Percentiles rank a stretch among this genome's conserved stretches.
These are phyloP conservation scores for Drosophila neonasuta DNA, from an alignment of 2,888 invertebrate genomes.

Conservation along the genomic window DNA sequence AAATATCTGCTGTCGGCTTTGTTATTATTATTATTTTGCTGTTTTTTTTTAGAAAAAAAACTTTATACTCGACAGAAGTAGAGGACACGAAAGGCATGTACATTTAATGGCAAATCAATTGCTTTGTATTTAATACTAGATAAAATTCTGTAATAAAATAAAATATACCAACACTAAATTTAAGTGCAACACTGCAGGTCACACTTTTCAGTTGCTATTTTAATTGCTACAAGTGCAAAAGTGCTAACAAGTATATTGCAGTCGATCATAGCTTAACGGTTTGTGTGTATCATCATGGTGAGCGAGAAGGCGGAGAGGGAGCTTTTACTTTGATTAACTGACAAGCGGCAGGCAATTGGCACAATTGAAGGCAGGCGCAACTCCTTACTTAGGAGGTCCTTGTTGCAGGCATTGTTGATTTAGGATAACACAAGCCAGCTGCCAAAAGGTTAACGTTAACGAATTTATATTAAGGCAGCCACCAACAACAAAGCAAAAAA, in stretches of 20 bases:
- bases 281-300: constrained; percentile 27
- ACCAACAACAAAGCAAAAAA: constrained; percentile 6
- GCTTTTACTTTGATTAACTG: constrained; percentile 78
- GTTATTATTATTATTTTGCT: constrained; percentile 49
- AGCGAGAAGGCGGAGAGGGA: constrained; percentile 6
- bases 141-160: no score
- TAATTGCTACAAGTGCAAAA: no score
- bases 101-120: no score
- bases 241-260: neutral
- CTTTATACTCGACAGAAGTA: constrained; percentile 17
- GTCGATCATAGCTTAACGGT: constrained; percentile 1
- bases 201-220: no score
- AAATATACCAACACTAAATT: no score
- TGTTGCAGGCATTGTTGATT: constrained; percentile 68
- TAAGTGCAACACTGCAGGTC: no score
- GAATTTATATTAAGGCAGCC: constrained; percentile 65
- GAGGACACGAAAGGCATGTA: neutral
- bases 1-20: constrained; percentile 64
- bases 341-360: constrained; percentile 75
- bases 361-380: constrained; percentile 64
- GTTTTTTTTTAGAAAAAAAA: neutral
- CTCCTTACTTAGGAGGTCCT: constrained; percentile 33
- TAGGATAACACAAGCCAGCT: constrained; percentile 68
- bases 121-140: no score
- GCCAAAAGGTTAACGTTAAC: constrained; percentile 73